Base-by-base conservation (phyloP, 1,140 invertebrate genomes). In the Globodera rostochiensis region DNA sequence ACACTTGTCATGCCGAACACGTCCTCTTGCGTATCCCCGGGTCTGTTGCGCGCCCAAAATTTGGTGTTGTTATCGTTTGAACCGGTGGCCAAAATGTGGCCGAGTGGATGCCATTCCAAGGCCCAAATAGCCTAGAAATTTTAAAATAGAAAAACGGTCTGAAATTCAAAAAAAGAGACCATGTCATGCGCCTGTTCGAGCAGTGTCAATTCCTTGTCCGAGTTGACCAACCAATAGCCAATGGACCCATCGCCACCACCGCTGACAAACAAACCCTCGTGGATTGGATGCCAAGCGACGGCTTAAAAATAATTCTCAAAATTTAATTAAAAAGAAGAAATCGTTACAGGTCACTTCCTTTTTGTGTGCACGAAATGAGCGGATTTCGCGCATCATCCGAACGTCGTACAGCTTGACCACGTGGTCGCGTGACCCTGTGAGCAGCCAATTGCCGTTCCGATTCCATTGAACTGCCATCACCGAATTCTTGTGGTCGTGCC, bases 381-480 rank as follows among this genome's bases (percentile, higher is more conserved):
- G 97, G 47, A 99, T 92, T 91, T 98, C 97, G 82, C 91, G 91
- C 77, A 90, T 88, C 86, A 99, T 92, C 76, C 98, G 92, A 84
- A 99, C 94, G 90, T 99, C 98, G 91, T 99, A 99, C 53, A 99
- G 91, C 91, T 99, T 99, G 4, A 99, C 92, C 67, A 99, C 92
- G 92, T 99, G 97, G 91, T 99, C 98, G 81, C 98, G 92, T 11
- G 96, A 98, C 0, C 85, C 97, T 13, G 97, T 98, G n/a, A 99
- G 93, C 60, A 99, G 91, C 97, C 98, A 99, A 91, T 99, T 98
- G 2, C 98, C 98, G 92, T 99, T 99, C 75, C 94, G 93, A 91
- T 99, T 99, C 97, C 97, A 99, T 90, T 96, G 95, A 5, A 98
- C 92, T 90, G 98, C 96, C 95, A 98, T 99, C 0, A 99, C 97